Evolutionary conservation across 2,113 vertebrate species (phyloP).

Genomic region (Rallus limicola): DNA sequence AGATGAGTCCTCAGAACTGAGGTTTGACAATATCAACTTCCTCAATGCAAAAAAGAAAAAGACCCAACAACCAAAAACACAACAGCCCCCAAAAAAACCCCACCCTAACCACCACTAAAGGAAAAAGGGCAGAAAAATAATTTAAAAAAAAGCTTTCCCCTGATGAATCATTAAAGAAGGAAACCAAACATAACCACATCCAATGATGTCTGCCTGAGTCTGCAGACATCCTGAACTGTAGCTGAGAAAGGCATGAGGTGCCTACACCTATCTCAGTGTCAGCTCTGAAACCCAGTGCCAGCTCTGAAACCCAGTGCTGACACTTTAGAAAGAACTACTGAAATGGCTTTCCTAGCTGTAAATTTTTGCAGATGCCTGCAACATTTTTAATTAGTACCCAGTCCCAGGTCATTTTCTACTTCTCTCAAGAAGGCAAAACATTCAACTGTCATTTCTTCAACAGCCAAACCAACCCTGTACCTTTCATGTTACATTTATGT

Average conservation of each 20-base stretch:
- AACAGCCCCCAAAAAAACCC: neutral
- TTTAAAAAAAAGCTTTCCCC: neutral
- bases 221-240: neutral
- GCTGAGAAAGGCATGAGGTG: neutral
- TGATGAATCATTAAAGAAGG: neutral
- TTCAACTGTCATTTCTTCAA: neutral
- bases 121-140: neutral
- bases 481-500: neutral
- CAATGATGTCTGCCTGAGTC: neutral
- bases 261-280: neutral
- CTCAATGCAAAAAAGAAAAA: neutral
- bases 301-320: slow-evolving; percentile 31
- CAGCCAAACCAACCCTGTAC: neutral
- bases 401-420: slow-evolving; percentile 33
- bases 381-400: slow-evolving; percentile 27
- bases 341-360: slow-evolving; percentile 17
- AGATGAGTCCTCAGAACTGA: neutral
- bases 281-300: slow-evolving; percentile 24
- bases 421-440: slow-evolving; percentile 16
- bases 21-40: neutral
- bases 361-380: slow-evolving; percentile 46
- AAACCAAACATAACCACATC: neutral
- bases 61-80: too few species aligned
- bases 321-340: slow-evolving; percentile 13
- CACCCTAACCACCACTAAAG: too few species aligned